phyloP scores from a whole-genome alignment of 2,888 invertebrate species.

The Tetanocera ferruginea region DNA sequence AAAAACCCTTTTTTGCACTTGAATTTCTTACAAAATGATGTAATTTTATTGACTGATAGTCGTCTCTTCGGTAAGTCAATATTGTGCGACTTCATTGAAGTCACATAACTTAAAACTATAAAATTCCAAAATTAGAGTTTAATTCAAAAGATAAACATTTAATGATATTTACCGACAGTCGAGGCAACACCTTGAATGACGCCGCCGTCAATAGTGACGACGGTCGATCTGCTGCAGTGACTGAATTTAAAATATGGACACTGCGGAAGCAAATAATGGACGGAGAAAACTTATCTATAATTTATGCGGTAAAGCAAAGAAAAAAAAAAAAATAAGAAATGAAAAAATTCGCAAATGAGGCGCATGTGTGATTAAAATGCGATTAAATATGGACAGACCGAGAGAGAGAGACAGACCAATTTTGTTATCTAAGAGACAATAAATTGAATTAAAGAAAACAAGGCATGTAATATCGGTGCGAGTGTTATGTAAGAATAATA shows the following conservation, averaged over 20 bases:
- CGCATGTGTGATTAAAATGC: conserved; percentile 22
- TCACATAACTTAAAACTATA: neutral
- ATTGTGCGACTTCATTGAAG: no score
- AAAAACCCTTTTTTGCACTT: neutral
- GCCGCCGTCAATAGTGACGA: neutral
- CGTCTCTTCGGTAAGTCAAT: no score
- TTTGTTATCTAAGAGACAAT: conserved; percentile 9
- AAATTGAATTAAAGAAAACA: neutral
- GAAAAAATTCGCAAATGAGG: neutral
- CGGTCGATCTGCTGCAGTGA: neutral
- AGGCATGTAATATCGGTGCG: neutral
- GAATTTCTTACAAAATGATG: neutral
- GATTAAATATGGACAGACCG: neutral
- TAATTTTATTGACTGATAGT: no score
- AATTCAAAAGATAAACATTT: neutral
- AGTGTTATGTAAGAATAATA: neutral
- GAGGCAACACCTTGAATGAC: neutral
- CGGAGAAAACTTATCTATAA: neutral
- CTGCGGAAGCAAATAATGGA: conserved; percentile 20
- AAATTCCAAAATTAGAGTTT: neutral
- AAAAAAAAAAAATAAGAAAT: neutral
- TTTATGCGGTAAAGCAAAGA: neutral
- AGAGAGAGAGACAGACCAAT: neutral
- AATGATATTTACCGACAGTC: no score
- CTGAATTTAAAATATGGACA: neutral